phyloP scores from a whole-genome alignment of 2,113 vertebrate genomes.

The Butastur rufipennis region DNA sequence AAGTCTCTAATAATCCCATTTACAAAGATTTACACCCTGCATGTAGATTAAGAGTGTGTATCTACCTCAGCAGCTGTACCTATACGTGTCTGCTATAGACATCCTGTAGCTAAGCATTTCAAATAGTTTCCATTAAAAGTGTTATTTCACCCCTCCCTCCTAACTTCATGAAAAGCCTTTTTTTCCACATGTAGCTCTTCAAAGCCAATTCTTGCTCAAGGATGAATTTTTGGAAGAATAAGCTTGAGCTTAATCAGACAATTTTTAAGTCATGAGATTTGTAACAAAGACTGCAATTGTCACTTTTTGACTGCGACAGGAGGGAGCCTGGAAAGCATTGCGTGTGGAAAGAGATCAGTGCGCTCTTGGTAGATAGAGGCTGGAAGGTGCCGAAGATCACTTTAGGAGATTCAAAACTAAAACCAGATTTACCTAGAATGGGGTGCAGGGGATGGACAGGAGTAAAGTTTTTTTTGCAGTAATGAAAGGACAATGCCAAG shows the following conservation, averaged over 20 bases:
- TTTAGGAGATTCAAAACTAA: not conserved
- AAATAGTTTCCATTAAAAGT: constrained; percentile 36
- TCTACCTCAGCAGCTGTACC: not conserved
- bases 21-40: not conserved
- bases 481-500: not conserved
- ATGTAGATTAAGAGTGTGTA: not conserved
- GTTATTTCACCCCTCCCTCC: not conserved
- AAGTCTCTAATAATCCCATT: not conserved
- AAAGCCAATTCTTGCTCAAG: not conserved
- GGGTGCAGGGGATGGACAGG: not conserved
- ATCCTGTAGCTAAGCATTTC: not conserved
- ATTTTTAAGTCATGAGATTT: not conserved
- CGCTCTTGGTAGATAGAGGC: not conserved
- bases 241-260: not conserved
- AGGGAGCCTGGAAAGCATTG: not conserved
- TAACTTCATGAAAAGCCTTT: not conserved
- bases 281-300: not conserved
- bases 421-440: not conserved
- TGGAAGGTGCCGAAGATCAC: not conserved
- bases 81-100: not conserved
- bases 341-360: not conserved
- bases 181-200: not conserved
- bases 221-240: not conserved
- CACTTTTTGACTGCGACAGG: not conserved
- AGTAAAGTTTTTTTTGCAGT: not conserved